Evolutionary conservation across 1,140 invertebrate species (phyloP).

Genomic region (Bacillus rossius): DNA sequence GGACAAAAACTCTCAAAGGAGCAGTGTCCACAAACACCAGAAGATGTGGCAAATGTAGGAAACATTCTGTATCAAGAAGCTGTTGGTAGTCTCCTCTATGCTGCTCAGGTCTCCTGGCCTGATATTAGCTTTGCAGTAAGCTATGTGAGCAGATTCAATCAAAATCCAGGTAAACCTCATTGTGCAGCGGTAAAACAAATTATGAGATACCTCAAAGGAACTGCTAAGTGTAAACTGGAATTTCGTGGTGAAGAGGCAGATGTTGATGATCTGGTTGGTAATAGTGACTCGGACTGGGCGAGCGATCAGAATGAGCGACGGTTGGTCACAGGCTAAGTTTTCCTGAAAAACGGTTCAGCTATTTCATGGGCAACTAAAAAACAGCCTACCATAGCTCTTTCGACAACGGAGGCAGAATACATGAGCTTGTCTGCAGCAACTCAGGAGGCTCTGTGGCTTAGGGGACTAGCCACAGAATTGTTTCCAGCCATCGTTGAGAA

Average conservation of each 20-base stretch:
- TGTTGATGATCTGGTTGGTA: conserved; percentile 15
- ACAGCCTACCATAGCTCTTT: conserved; percentile 38
- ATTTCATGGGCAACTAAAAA: conserved; percentile 35
- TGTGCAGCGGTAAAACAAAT: conserved; percentile 36
- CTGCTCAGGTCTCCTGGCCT: conserved; percentile 33
- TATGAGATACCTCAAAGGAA: conserved; percentile 40
- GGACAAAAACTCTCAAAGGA: conserved; percentile 25
- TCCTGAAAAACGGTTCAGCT: conserved; percentile 25
- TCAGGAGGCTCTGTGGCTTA: conserved; percentile 24
- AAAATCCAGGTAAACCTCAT: conserved; percentile 27
- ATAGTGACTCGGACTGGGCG: conserved; percentile 24
- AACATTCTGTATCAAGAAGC: conserved; percentile 32
- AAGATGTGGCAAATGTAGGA: conserved; percentile 3
- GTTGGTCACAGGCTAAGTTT: conserved; percentile 28
- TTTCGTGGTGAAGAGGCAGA: neutral
- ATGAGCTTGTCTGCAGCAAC: conserved; percentile 26
- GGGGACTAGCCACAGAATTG: too few species aligned
- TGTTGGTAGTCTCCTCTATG: conserved; percentile 38
- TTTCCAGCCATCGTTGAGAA: too few species aligned
- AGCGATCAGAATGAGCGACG: conserved; percentile 20
- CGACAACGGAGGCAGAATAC: conserved; percentile 37
- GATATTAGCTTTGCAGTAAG: conserved; percentile 40
- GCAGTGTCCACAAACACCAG: conserved; percentile 14
- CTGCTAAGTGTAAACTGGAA: conserved; percentile 24
- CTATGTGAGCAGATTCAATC: conserved; percentile 26